These are phyloP conservation scores for Crocuta crocuta DNA, from an alignment of 2,113 vertebrate species.

Conservation along the genomic window DNA sequence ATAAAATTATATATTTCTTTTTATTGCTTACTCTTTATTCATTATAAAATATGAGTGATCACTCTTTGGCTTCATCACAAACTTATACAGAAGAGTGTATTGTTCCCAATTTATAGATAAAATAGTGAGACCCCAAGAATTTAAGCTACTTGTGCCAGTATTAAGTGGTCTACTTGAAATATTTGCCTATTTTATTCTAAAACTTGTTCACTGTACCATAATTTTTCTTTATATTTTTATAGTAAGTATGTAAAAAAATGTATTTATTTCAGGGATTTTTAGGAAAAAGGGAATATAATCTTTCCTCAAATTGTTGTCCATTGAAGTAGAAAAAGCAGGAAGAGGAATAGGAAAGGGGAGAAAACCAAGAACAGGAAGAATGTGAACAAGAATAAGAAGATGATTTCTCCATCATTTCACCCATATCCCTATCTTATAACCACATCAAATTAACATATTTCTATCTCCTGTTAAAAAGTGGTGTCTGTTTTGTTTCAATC, in stretches of 20 bases:
- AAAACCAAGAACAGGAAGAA: not conserved
- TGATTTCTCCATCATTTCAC: not conserved
- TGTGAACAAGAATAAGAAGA: not conserved
- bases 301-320: not conserved
- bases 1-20: not conserved
- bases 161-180: not conserved
- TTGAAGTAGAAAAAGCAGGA: not conserved
- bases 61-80: not conserved
- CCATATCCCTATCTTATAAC: not conserved
- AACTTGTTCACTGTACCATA: rapidly evolving
- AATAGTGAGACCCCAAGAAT: not conserved
- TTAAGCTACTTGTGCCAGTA: not conserved
- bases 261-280: not conserved
- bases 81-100: not conserved
- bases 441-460: not conserved
- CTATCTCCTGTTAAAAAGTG: not conserved
- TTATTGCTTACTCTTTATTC: not conserved
- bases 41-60: not conserved
- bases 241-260: not conserved
- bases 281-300: not conserved
- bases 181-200: not conserved
- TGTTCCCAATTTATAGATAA: not conserved
- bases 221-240: not conserved
- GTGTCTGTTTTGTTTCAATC: not conserved
- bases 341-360: not conserved